Evolutionary conservation across 2,113 vertebrate species (phyloP).

Genomic region (Nerophis ophidion): DNA sequence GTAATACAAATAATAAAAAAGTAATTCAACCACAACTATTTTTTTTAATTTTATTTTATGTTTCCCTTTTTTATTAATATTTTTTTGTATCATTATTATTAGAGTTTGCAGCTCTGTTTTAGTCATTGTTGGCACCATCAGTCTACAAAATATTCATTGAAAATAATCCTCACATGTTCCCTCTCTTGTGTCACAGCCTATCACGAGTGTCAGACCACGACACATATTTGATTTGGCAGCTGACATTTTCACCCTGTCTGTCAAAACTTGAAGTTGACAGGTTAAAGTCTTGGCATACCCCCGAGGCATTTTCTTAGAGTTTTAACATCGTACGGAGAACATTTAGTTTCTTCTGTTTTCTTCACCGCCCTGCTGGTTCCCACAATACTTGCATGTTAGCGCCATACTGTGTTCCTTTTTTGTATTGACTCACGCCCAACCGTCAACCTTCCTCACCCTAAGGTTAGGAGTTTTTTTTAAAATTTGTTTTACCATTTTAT

Average conservation of each 20-base stretch:
- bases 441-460: too few species aligned
- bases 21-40: too few species aligned
- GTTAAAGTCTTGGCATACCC: background rate
- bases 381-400: background rate
- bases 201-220: constrained; percentile 8
- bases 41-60: too few species aligned
- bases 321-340: background rate
- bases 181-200: background rate
- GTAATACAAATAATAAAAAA: too few species aligned
- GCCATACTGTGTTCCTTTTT: too few species aligned
- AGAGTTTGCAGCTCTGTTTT: background rate
- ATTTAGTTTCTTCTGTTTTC: background rate
- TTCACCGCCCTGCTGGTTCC: background rate
- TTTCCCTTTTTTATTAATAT: too few species aligned
- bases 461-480: too few species aligned
- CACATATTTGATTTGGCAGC: constrained; percentile 14
- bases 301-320: background rate
- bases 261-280: constrained; percentile 1
- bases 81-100: too few species aligned
- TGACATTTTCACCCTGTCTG: constrained; percentile 10
- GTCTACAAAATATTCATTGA: constrained; percentile 6
- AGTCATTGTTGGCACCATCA: background rate
- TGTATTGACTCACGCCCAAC: too few species aligned
- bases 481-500: too few species aligned
- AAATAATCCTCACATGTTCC: constrained; percentile 2